Base-by-base conservation (phyloP, 2,888 invertebrate species). In the Leucophenga maculata region DNA sequence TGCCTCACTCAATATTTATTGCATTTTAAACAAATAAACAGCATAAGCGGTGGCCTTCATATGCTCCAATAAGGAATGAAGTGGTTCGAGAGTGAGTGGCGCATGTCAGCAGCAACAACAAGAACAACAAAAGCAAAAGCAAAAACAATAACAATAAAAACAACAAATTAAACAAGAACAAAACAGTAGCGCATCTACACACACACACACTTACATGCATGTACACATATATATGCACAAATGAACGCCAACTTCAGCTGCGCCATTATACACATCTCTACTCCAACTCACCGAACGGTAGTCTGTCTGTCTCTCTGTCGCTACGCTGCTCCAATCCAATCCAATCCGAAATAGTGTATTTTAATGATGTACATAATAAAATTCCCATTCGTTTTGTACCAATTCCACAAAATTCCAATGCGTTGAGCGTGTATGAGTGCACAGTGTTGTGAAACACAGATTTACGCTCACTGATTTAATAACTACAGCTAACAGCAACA, bases 351-450 rank as follows among this genome's bases (percentile, higher is more conserved):
- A 86, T 87, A 86, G 86, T 86, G 83, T 82, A 84, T 86, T 86
- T 86, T 86, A 86, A 86, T 86, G 87, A 87, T 87, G 87, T 84
- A 87, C 87, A 86, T 87, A 86, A 86, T 86, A 86, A 86, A 86
- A 87, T 84, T 87, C 82, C 86, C 86, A 87, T 87, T 86, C 86
- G 81, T 86, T 86, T 84, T 85, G 85, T 85, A 78, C 84, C 86
- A 80, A 78, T 86, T 82, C 87, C 86, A 83, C 75, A 79, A 78
- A 78, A 84, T 86, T 86, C 84, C 85, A 68, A 72, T 50, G 18
- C 22, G 22, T 22, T 20, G 26, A n/a, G n/a, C 18, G 44, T 60
- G 16, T 44, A 39, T 44, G 60, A 20, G 82, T 75, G 80, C 72
- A 76, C 80, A 84, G 78, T 78, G 84, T 78, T 78, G 77, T 80